Evolutionary conservation across 2,888 invertebrate species (phyloP).

Genomic region (Prosopocoilus inquinatus): DNA sequence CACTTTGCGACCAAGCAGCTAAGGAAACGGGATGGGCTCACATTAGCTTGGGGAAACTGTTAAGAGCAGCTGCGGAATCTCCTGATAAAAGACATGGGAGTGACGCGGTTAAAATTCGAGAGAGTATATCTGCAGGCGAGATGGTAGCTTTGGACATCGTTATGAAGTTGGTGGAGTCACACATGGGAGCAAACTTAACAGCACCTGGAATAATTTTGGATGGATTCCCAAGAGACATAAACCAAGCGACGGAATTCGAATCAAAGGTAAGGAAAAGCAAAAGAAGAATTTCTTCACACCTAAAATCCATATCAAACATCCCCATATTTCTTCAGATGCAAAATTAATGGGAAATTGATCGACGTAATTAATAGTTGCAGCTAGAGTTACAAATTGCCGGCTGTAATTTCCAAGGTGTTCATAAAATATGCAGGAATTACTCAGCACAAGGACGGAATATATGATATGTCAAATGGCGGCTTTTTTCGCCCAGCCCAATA

Average conservation of each 20-base stretch:
- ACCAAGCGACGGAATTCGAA: slow-evolving; percentile 87
- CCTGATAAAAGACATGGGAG: slow-evolving; percentile 45
- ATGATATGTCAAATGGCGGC: too few species aligned
- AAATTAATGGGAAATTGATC: slow-evolving; percentile 18
- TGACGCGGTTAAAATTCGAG: slow-evolving; percentile 55
- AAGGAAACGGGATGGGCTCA: slow-evolving; percentile 74
- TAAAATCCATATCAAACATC: too few species aligned
- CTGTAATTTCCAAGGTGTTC: slow-evolving; percentile 9
- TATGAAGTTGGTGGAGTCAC: slow-evolving; percentile 69
- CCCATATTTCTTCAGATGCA: slow-evolving; percentile 1
- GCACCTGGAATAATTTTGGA: slow-evolving; percentile 85
- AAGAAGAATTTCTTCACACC: background rate
- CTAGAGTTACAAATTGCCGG: slow-evolving; percentile 13
- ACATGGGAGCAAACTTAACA: slow-evolving; percentile 59
- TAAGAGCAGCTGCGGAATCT: slow-evolving; percentile 70
- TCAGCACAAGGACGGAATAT: background rate
- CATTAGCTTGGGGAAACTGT: slow-evolving; percentile 66
- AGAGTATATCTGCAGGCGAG: slow-evolving; percentile 75
- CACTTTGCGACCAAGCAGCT: slow-evolving; percentile 70
- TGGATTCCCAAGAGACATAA: slow-evolving; percentile 89
- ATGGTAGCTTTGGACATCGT: slow-evolving; percentile 78
- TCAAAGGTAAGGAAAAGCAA: slow-evolving; percentile 65
- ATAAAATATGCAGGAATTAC: background rate
- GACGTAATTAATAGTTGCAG: slow-evolving; percentile 18
- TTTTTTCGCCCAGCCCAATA: too few species aligned